Evolutionary conservation across 1,140 invertebrate species (phyloP).

Genomic region (Proctacanthus coquilletti): DNA sequence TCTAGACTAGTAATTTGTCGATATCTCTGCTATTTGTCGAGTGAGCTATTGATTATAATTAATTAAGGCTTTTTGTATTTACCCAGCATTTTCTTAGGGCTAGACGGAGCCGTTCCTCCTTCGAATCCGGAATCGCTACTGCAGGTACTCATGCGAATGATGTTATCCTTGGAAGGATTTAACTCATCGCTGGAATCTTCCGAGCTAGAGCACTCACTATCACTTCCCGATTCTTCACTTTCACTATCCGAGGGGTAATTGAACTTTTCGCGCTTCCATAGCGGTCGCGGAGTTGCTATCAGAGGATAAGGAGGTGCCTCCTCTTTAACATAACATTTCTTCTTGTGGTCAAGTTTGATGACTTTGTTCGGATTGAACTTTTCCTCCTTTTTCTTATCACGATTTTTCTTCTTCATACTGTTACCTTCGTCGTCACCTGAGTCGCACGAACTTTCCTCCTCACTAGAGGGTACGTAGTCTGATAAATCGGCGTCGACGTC

Average conservation of each 20-base stretch:
- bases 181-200: slow-evolving; percentile 14
- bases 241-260: slow-evolving; percentile 13
- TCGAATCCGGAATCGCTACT: slow-evolving; percentile 31
- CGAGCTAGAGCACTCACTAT: slow-evolving; percentile 16
- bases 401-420: slow-evolving; percentile 28
- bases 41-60: too few species aligned
- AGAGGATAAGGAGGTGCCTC: slow-evolving; percentile 35
- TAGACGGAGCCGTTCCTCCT: slow-evolving; percentile 28
- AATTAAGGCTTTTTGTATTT: too few species aligned
- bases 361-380: slow-evolving; percentile 15
- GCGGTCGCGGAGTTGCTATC: slow-evolving; percentile 38
- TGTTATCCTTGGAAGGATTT: slow-evolving; percentile 10
- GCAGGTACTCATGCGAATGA: slow-evolving; percentile 30
- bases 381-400: slow-evolving; percentile 17
- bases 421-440: slow-evolving; percentile 9
- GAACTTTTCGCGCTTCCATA: slow-evolving; percentile 34
- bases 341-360: slow-evolving; percentile 25
- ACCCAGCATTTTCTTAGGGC: slow-evolving; percentile 31
- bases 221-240: slow-evolving; percentile 22
- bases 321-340: slow-evolving; percentile 33
- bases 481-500: slow-evolving; percentile 29
- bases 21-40: too few species aligned
- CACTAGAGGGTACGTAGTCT: slow-evolving; percentile 26
- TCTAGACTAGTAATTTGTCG: too few species aligned
- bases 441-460: slow-evolving; percentile 14